Percentiles rank a stretch among this genome's conserved stretches.
Evolutionary conservation across 1,140 invertebrate species (phyloP).

Genomic region (Drosophila tsacasi): DNA sequence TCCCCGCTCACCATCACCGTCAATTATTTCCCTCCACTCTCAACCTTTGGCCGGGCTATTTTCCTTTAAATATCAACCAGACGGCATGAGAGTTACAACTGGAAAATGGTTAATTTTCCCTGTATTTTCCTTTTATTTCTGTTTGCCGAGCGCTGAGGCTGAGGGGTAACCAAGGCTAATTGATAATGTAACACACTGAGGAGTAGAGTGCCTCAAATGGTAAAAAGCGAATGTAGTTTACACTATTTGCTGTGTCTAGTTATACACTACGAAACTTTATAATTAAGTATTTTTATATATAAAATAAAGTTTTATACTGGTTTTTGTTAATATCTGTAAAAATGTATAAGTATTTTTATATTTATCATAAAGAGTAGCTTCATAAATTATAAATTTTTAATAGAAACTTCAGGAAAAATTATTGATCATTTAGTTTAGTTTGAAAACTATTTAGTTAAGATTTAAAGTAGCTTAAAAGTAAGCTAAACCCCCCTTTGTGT

Average conservation of each 20-base stretch:
- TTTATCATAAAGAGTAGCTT: background rate
- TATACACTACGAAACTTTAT: background rate
- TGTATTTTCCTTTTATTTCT: conserved; percentile 47
- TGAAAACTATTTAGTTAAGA: background rate
- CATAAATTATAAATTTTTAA: background rate
- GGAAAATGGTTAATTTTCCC: conserved; percentile 58
- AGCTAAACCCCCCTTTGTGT: background rate
- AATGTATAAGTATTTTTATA: background rate
- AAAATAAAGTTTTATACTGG: background rate
- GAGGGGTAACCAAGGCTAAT: conserved; percentile 73
- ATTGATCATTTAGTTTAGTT: background rate
- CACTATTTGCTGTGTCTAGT: background rate
- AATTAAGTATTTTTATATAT: too few relatives aligned
- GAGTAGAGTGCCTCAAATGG: background rate
- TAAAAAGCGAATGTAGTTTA: conserved; percentile 21
- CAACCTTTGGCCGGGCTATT: conserved; percentile 52
- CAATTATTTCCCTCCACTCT: conserved; percentile 40
- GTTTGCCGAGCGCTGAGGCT: conserved; percentile 39
- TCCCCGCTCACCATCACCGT: conserved; percentile 1
- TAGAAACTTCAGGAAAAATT: background rate
- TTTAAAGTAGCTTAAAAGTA: background rate
- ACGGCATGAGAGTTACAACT: conserved; percentile 41
- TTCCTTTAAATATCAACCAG: conserved; percentile 72
- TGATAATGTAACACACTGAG: conserved; percentile 59
- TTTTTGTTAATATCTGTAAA: background rate